Conservation (phyloP, 2,888 invertebrate species). For the Andrena bucephala region DNA sequence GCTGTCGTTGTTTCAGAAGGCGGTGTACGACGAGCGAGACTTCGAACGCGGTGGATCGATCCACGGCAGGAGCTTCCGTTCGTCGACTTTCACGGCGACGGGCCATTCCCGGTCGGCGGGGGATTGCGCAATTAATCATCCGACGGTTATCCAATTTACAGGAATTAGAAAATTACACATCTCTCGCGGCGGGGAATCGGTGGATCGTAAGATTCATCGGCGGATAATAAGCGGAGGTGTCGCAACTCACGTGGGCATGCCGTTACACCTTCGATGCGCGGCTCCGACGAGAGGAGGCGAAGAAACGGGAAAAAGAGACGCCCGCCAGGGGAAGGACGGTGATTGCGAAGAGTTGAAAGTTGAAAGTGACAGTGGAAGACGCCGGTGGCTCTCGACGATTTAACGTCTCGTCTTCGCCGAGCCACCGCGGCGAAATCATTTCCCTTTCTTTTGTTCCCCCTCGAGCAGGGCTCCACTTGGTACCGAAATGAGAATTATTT, state of each 20-base stretch:
- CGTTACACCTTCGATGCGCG: constrained; percentile 50
- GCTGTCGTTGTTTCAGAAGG: background rate
- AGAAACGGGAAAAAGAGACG: constrained; percentile 12
- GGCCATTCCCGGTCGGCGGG: constrained; percentile 11
- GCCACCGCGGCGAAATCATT: background rate
- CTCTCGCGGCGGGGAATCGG: constrained; percentile 2
- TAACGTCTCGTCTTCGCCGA: background rate
- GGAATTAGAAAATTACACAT: constrained; percentile 56
- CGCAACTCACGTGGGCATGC: constrained; percentile 57
- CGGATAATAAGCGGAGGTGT: constrained; percentile 50
- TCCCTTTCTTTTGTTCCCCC: background rate
- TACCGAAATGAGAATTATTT: no score
- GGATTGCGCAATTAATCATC: constrained; percentile 28
- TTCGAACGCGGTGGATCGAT: background rate
- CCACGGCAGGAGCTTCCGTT: constrained; percentile 2
- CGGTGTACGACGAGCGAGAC: background rate
- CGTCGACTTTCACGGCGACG: constrained; percentile 33
- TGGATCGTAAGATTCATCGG: constrained; percentile 26
- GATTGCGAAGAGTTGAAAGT: constrained; percentile 66
- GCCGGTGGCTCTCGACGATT: constrained; percentile 15
- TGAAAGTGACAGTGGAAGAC: constrained; percentile 62
- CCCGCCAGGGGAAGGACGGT: constrained; percentile 18
- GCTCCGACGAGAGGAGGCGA: constrained; percentile 22
- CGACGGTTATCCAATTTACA: constrained; percentile 41
- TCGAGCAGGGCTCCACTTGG: no score